Evolutionary conservation across 2,888 invertebrate species (phyloP).

Genomic region (Gibbula magus): DNA sequence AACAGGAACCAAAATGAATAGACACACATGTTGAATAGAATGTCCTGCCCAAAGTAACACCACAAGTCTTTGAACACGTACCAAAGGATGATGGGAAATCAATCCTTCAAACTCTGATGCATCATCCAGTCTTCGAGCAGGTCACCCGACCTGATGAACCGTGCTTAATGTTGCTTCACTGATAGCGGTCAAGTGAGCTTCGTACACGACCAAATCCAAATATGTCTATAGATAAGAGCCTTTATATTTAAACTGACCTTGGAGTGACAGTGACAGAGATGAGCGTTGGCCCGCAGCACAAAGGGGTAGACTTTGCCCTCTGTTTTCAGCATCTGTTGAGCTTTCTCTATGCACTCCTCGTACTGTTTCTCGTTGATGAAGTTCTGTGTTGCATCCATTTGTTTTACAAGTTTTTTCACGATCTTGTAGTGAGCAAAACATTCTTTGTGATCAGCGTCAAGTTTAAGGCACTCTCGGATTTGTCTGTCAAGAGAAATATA

Average conservation of each 20-base stretch:
- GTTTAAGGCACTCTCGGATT: constrained; percentile 95
- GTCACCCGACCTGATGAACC: not conserved
- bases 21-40: too few relatives aligned
- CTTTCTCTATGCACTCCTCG: constrained; percentile 77
- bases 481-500: constrained; percentile 78
- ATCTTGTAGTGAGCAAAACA: constrained; percentile 98
- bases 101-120: too few relatives aligned
- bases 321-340: constrained; percentile 79
- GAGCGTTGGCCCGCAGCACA: constrained; percentile 80
- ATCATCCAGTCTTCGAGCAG: not conserved
- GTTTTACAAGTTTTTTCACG: constrained; percentile 92
- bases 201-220: not conserved
- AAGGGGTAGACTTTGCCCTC: constrained; percentile 81
- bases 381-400: constrained; percentile 76
- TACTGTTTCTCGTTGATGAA: constrained; percentile 66
- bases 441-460: constrained; percentile 97
- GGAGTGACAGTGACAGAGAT: constrained; percentile 86
- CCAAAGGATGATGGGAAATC: too few relatives aligned
- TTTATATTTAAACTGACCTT: constrained; percentile 73
- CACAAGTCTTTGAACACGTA: too few relatives aligned
- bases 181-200: not conserved
- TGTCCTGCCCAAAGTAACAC: too few relatives aligned
- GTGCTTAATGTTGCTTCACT: not conserved
- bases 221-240: not conserved
- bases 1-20: too few relatives aligned